Percentiles rank a stretch among this genome's conserved stretches.
Conservation (phyloP, 2,797 vertebrate species). For the Mormyrus hasselquistii region DNA sequence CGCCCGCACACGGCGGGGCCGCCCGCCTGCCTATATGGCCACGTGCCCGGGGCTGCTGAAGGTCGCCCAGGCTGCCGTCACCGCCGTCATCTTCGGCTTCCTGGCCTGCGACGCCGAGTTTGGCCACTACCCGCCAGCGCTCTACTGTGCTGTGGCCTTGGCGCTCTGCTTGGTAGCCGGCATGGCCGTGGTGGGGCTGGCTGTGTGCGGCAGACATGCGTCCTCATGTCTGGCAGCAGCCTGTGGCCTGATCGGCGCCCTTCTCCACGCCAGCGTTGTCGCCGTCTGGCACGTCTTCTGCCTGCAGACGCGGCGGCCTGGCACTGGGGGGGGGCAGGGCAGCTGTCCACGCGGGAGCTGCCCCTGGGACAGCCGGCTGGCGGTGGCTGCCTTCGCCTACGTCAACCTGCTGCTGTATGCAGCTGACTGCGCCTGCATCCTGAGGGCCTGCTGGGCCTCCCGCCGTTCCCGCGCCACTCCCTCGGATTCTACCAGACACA, state of each 20-base stretch:
- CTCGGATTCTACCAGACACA: not conserved
- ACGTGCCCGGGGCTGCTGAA: constrained; percentile 82
- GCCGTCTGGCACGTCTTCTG: constrained; percentile 90
- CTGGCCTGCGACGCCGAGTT: constrained; percentile 75
- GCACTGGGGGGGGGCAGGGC: constrained; percentile 63
- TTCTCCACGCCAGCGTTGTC: constrained; percentile 79
- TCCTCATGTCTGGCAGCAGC: constrained; percentile 64
- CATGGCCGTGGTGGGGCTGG: constrained; percentile 68
- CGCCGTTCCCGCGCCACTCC: constrained; percentile 5
- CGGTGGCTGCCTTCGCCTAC: constrained; percentile 78
- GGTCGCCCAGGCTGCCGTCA: constrained; percentile 82
- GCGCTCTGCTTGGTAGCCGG: constrained; percentile 74
- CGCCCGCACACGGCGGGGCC: constrained; percentile 73
- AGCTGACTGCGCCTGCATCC: constrained; percentile 75
- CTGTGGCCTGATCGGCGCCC: constrained; percentile 72
- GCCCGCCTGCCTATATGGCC: constrained; percentile 79
- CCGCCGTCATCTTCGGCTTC: constrained; percentile 81
- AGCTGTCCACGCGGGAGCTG: constrained; percentile 72
- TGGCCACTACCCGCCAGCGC: constrained; percentile 60
- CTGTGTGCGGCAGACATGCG: constrained; percentile 65
- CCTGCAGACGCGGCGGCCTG: constrained; percentile 83
- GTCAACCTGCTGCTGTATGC: constrained; percentile 78
- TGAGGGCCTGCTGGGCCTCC: constrained; percentile 65
- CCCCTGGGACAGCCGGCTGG: constrained; percentile 85
- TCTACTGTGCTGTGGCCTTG: constrained; percentile 83